Evolutionary conservation across 2,797 vertebrate species (phyloP).

Genomic region (Eulemur mongoz): DNA sequence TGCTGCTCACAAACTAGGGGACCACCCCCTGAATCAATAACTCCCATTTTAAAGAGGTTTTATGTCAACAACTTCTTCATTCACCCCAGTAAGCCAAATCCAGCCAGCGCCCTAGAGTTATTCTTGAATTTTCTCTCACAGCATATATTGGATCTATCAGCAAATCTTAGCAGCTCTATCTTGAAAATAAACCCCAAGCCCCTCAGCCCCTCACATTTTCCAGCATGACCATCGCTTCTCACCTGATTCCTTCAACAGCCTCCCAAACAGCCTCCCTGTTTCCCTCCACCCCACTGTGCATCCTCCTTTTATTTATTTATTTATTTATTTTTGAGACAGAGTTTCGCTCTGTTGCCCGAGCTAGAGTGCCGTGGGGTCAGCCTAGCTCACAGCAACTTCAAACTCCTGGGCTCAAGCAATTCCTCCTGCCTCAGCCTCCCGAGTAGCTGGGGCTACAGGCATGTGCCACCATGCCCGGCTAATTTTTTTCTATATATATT

Average conservation of each 20-base stretch:
- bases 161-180: background rate
- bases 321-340: too few species aligned
- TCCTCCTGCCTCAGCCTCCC: too few species aligned
- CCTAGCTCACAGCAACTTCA: too few species aligned
- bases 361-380: too few species aligned
- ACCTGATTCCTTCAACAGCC: background rate
- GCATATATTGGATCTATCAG: background rate
- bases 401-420: too few species aligned
- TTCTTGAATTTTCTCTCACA: background rate
- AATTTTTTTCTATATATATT: too few species aligned
- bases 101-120: background rate
- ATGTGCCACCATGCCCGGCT: too few species aligned
- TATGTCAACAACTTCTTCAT: background rate
- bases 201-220: background rate
- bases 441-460: too few species aligned
- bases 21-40: background rate
- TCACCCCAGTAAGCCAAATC: background rate
- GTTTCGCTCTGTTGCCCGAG: too few species aligned
- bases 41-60: background rate
- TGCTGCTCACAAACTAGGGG: background rate
- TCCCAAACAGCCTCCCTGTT: background rate
- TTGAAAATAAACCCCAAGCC: background rate
- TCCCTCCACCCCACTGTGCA: background rate
- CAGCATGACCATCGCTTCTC: background rate
- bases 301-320: background rate